Base-by-base conservation (phyloP, 2,797 vertebrate genomes). In the Dryobates pubescens region DNA sequence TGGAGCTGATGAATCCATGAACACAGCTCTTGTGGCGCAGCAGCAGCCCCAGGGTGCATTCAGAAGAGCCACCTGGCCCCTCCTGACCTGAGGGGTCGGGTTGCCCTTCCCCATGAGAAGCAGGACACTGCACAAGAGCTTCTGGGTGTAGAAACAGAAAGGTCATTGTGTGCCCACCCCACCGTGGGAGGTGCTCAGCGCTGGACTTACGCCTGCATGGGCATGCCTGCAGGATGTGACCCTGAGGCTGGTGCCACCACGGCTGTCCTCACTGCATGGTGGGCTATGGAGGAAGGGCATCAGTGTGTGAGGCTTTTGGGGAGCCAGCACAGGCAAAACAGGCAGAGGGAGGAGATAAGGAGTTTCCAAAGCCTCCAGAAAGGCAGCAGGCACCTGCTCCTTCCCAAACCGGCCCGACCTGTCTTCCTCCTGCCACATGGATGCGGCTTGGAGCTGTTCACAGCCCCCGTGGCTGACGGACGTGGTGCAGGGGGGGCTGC, bases 391-490 rank as follows among this genome's bases (percentile, higher is more conserved):
- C 90, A 93, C 93, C 90, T 92, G 92, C 90, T 94, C 18, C 90
- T 89, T 79, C 85, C 87, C 64, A 87, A 93, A 95, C 92, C 20
- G 10, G 95, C 72, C 30, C 30, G 89, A 95, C 90, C 88, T 59
- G 93, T 79, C 64, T 87, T 43, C 12, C 53, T 47, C 53, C 64
- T 8, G 0, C 38, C 12, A 5, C 57, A 72, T 38, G 51, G 14
- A 64, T 41, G 88, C 0, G 9, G 79, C 41, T 89, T 65, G 17
- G 26, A 72, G 71, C 67, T 1, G 13, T 53, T 72, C 4, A 17
- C 29, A 90, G 70, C n/a, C 73, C 71, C 17, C 8, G 26, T 0
- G 0, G 32, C 53, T 0, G 0, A 20, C n/a, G 24, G 75, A 8
- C 24, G 13, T 13, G 13, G 71, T 62, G 23, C 54, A 17, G 0